Evolutionary conservation across 2,113 vertebrate genomes (phyloP).

Genomic region (Oreochromis aureus): DNA sequence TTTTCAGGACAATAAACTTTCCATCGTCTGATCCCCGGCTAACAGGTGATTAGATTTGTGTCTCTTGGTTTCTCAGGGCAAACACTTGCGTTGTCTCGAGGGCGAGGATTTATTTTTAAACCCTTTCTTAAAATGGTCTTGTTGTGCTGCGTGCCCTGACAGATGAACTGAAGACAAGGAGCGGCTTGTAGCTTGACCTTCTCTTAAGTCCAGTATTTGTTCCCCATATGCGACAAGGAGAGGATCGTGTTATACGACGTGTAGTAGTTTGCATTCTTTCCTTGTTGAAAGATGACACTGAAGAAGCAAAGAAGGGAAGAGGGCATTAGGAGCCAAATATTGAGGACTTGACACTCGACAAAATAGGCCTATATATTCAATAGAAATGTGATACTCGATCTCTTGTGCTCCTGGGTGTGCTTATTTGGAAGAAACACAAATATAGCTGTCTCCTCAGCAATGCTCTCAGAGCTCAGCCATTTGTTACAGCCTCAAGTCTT

Average conservation of each 20-base stretch:
- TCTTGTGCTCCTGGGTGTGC: conserved; percentile 12
- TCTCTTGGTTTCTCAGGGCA: conserved; percentile 28
- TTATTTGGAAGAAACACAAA: conserved; percentile 69
- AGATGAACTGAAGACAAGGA: conserved; percentile 65
- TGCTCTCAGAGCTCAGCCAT: conserved; percentile 39
- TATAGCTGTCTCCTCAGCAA: conserved; percentile 64
- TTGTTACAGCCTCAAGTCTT: conserved; percentile 38
- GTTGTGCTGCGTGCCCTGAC: conserved; percentile 38
- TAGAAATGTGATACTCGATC: conserved; percentile 62
- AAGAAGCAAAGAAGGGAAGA: conserved; percentile 36
- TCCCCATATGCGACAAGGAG: conserved; percentile 26
- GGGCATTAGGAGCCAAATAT: conserved; percentile 39
- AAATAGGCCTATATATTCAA: conserved; percentile 54
- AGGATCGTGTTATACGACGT: conserved; percentile 50
- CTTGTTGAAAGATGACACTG: conserved; percentile 62
- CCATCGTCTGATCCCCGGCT: background rate
- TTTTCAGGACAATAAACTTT: background rate
- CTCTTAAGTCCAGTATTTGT: conserved; percentile 57
- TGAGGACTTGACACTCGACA: conserved; percentile 49
- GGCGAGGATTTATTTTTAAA: conserved; percentile 60
- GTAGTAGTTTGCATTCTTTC: conserved; percentile 62
- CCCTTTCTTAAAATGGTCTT: conserved; percentile 65
- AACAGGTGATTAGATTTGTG: conserved; percentile 50
- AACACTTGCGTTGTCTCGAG: conserved; percentile 47
- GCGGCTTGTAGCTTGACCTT: conserved; percentile 55